These are phyloP conservation scores for Archilochus colubris DNA, from an alignment of 2,113 vertebrate species.

Conservation along the genomic window DNA sequence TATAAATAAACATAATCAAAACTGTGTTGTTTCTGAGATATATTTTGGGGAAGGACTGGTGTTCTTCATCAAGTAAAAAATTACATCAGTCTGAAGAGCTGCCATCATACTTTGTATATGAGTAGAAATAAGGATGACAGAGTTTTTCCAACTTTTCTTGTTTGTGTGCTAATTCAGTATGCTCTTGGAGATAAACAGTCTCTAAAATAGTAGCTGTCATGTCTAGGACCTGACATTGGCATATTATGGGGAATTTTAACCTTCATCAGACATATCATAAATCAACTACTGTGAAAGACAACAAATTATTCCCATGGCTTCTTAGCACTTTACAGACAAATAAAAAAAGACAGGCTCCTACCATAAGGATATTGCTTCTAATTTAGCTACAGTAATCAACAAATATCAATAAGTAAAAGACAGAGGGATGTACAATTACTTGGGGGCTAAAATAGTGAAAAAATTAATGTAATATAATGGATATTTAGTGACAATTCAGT, in stretches of 20 bases:
- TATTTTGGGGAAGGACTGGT: background rate
- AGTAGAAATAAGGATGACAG: background rate
- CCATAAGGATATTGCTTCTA: background rate
- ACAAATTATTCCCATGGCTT: background rate
- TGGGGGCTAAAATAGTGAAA: background rate
- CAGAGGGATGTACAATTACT: background rate
- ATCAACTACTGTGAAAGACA: background rate
- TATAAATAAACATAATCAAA: background rate
- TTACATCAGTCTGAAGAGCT: background rate
- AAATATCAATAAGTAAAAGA: background rate
- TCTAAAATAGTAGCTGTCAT: background rate
- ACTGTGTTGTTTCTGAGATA: background rate
- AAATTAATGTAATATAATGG: background rate
- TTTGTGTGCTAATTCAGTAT: background rate
- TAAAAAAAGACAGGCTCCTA: background rate
- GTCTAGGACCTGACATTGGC: background rate
- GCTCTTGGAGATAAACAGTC: background rate
- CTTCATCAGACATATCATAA: background rate
- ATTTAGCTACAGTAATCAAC: background rate
- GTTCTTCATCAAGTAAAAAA: background rate
- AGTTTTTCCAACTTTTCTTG: background rate
- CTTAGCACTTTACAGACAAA: background rate
- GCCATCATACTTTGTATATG: background rate
- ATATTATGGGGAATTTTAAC: background rate
- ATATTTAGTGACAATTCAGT: background rate